Conservation (phyloP, 2,797 vertebrate genomes). For the Silurus aristotelis region DNA sequence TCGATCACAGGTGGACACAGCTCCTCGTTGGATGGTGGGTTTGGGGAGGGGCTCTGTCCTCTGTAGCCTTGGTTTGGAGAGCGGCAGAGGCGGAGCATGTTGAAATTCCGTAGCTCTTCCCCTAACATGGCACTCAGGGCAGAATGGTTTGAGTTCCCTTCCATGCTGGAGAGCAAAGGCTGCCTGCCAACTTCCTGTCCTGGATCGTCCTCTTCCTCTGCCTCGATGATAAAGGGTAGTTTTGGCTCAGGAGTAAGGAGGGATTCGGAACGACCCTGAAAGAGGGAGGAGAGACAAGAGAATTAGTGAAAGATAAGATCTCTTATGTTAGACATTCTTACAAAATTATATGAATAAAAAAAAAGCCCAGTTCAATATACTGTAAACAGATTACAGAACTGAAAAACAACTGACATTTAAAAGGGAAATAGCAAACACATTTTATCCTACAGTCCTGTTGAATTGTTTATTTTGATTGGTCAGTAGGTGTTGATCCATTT, state of each 20-base stretch:
- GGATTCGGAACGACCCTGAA: constrained; percentile 67
- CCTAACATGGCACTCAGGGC: constrained; percentile 81
- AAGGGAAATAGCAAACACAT: background rate
- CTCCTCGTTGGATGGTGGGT: constrained; percentile 60
- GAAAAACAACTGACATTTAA: background rate
- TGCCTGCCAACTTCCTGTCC: constrained; percentile 63
- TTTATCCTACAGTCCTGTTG: too few relatives aligned
- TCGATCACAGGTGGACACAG: constrained; percentile 50
- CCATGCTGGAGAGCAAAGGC: constrained; percentile 75
- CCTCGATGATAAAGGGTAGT: constrained; percentile 78
- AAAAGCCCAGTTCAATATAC: background rate
- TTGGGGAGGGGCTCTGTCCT: constrained; percentile 73
- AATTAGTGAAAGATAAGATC: background rate
- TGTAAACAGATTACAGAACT: background rate
- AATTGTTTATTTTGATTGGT: background rate
- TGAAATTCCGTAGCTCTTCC: constrained; percentile 81
- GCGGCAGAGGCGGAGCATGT: constrained; percentile 72
- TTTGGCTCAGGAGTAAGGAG: constrained; percentile 68
- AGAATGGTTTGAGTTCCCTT: constrained; percentile 72
- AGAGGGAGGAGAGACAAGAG: background rate
- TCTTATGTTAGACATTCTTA: background rate
- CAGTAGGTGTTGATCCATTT: background rate
- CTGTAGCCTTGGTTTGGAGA: constrained; percentile 73
- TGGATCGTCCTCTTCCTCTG: constrained; percentile 64
- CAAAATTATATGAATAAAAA: background rate